Percentiles rank a stretch among this genome's conserved stretches.
These are phyloP conservation scores for Drosophila baimaii DNA, from an alignment of 1,140 invertebrate species.

Conservation along the genomic window DNA sequence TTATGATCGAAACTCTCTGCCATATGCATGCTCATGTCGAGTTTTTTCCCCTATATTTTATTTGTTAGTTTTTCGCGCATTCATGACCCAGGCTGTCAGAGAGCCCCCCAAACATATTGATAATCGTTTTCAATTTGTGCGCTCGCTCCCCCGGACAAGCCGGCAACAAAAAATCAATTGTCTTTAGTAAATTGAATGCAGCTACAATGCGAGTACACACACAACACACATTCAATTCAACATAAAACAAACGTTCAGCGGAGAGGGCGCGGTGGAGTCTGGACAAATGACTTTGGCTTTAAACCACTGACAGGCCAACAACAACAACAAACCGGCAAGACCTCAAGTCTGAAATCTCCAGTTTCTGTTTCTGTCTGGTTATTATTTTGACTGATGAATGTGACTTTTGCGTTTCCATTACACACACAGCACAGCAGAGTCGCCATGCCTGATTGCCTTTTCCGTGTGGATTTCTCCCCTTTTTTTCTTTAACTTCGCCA, in stretches of 20 bases:
- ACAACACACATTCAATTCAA: too few relatives aligned
- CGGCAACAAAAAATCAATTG: slow-evolving; percentile 65
- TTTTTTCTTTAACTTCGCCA: slow-evolving; percentile 21
- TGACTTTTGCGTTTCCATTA: slow-evolving; percentile 48
- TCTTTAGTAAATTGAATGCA: slow-evolving; percentile 73
- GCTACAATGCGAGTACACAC: slow-evolving; percentile 29
- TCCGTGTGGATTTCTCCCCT: slow-evolving; percentile 21
- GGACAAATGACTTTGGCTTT: slow-evolving; percentile 49
- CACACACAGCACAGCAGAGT: slow-evolving; percentile 15
- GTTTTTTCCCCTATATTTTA: slow-evolving; percentile 46
- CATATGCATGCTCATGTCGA: neutral
- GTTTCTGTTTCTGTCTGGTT: slow-evolving; percentile 42
- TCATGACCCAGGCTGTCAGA: slow-evolving; percentile 51
- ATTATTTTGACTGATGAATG: slow-evolving; percentile 58
- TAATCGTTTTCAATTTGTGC: slow-evolving; percentile 75
- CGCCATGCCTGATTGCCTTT: slow-evolving; percentile 43
- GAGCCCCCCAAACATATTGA: slow-evolving; percentile 63
- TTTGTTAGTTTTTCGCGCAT: slow-evolving; percentile 76
- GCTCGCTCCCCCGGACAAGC: slow-evolving; percentile 3
- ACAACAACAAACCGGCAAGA: slow-evolving; percentile 16
- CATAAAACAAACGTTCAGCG: neutral
- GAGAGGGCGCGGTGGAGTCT: neutral
- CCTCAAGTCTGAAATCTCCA: slow-evolving; percentile 22
- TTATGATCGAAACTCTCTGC: slow-evolving; percentile 13
- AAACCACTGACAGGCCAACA: slow-evolving; percentile 37